Conservation (phyloP, 2,888 invertebrate species). For the Selenia dentaria region DNA sequence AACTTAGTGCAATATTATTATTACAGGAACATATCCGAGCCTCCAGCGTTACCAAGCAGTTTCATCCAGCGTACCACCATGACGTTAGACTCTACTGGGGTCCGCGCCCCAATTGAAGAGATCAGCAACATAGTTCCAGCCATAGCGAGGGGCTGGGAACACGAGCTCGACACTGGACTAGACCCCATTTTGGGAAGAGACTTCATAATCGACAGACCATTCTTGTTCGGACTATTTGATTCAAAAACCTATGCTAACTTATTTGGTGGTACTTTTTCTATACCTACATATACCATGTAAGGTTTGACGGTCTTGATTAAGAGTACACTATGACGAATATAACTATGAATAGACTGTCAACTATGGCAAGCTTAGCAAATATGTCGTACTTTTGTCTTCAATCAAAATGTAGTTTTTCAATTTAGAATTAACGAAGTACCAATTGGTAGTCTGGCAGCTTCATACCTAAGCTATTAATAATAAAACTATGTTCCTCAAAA, state of each 20-base stretch:
- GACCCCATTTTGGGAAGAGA: conserved; percentile 34
- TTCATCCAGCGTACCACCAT: conserved; percentile 38
- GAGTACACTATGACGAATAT: too few species aligned
- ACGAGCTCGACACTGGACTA: conserved; percentile 24
- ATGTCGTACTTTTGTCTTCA: too few species aligned
- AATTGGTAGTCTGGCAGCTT: too few species aligned
- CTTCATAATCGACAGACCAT: conserved; percentile 47
- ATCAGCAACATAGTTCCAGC: conserved; percentile 11
- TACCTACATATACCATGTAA: conserved; percentile 31
- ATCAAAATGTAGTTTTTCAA: too few species aligned
- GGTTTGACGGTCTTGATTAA: too few species aligned
- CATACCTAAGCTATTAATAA: too few species aligned
- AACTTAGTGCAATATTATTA: too few species aligned
- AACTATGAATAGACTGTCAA: too few species aligned
- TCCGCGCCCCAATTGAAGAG: conserved; percentile 24
- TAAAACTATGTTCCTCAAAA: too few species aligned
- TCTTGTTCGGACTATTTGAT: conserved; percentile 45
- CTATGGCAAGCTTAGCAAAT: too few species aligned
- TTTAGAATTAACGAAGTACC: too few species aligned
- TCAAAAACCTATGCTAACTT: conserved; percentile 37
- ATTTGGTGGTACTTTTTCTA: conserved; percentile 39
- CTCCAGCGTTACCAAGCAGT: conserved; percentile 33
- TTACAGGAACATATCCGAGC: conserved; percentile 37
- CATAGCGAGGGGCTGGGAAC: not conserved
- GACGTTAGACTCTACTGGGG: conserved; percentile 33